Evolutionary conservation across 2,888 invertebrate species (phyloP).

Genomic region (Drosophila melanocephala): DNA sequence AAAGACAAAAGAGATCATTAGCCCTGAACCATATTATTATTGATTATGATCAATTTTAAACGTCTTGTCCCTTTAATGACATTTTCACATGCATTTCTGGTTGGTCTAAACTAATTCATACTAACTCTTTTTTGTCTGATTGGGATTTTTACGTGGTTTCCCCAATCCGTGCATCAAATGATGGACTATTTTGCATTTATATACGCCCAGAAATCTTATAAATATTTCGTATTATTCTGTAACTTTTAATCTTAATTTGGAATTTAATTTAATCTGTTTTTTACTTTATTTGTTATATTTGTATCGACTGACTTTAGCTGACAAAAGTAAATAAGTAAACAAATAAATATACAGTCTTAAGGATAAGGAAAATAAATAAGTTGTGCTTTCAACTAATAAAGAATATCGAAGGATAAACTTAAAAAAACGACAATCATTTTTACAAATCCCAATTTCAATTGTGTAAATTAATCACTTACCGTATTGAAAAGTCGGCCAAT

Average conservation of each 20-base stretch:
- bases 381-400: background rate
- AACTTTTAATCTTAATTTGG: background rate
- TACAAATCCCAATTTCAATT: background rate
- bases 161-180: background rate
- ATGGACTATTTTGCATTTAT: background rate
- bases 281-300: background rate
- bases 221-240: background rate
- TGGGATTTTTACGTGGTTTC: background rate
- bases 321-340: background rate
- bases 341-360: background rate
- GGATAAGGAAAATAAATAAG: background rate
- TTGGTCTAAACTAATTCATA: background rate
- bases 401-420: background rate
- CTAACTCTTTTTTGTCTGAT: background rate
- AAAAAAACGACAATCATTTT: background rate
- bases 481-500: constrained; percentile 84
- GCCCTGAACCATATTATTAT: background rate
- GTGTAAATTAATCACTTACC: constrained; percentile 53
- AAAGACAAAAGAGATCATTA: background rate
- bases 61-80: background rate
- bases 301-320: background rate
- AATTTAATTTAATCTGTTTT: background rate
- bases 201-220: background rate
- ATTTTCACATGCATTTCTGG: background rate
- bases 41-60: background rate